Base-by-base conservation (phyloP, 2,888 invertebrate species). In the Clepsis dumicolana region DNA sequence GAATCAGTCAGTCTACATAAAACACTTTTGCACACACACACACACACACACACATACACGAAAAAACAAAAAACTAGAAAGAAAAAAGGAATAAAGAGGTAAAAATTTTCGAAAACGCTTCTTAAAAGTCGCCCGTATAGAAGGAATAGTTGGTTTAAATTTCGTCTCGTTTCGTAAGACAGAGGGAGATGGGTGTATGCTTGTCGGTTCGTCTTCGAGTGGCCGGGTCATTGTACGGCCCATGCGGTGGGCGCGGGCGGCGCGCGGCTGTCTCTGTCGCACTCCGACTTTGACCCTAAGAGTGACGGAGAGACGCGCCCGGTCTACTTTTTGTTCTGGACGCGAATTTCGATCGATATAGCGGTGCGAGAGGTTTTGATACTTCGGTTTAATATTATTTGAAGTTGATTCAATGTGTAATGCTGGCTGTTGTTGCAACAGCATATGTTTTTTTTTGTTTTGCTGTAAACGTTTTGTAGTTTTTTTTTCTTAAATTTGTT, bases 261-360 rank as follows among this genome's bases (percentile, higher is more conserved):
- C 83, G 82, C 67, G 50, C 32, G 66, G 32, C 81, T 61, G 65
- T 88, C 88, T 76, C 83, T 38, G 74, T 90, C 83, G 64, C 73
- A 44, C 82, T 59, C 73, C 70, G 50, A 61, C 54, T 63, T 66
- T 67, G 41, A 41, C 64, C 64, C 8, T 57, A 70, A 44, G 82
- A 70, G 81, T 70, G 81, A 87, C 75, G 41, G 81, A 81, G 84
- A 85, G 69, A 72, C 78, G 53, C 66, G 70, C 73, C 74, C 83
- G 87, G 86, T 85, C 87, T 83, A 90, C 91, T 91, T 92, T 91
- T 91, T 92, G 89, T 86, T 84, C 83, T 78, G 85, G 88, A 86
- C 87, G 85, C 88, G 90, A 91, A 91, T 91, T 91, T 88, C 87
- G 91, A 91, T 89, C 90, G 87, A 85, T 89, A 84, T 86, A 88